phyloP scores from a whole-genome alignment of 1,140 invertebrate genomes.

The Elysia chlorotica region DNA sequence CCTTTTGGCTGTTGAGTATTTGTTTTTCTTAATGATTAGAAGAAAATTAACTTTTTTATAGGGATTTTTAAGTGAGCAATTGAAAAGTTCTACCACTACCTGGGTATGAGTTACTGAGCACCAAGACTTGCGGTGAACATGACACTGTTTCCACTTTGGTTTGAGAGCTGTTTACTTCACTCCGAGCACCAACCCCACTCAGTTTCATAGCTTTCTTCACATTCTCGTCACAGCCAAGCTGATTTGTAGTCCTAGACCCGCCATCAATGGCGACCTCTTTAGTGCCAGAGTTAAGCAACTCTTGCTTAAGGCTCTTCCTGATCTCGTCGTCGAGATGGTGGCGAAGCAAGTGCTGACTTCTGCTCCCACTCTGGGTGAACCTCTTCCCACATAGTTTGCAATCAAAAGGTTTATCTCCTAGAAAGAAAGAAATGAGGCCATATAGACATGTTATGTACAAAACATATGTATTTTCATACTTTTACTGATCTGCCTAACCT shows the following conservation, averaged over 20 bases:
- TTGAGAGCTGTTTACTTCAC: neutral
- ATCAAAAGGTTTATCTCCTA: conserved; percentile 62
- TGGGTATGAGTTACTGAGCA: conserved; percentile 13
- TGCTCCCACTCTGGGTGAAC: conserved; percentile 53
- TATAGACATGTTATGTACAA: neutral
- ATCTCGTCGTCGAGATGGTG: conserved; percentile 28
- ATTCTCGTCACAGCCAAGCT: no score
- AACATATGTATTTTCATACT: neutral
- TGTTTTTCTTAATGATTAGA: no score
- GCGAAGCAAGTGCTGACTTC: conserved; percentile 42
- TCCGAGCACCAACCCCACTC: no score
- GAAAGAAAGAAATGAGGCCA: neutral
- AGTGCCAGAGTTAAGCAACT: neutral
- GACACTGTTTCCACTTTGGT: neutral
- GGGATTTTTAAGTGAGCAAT: no score
- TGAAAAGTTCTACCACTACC: no score
- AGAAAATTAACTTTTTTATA: no score
- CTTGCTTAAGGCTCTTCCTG: conserved; percentile 10
- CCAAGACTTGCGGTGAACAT: conserved; percentile 18
- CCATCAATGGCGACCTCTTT: neutral
- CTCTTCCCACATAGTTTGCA: conserved; percentile 50
- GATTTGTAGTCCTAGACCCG: no score
- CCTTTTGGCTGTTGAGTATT: no score
- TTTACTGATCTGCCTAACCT: no score
- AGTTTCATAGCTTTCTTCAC: no score